Evolutionary conservation across 2,888 invertebrate genomes (phyloP), one percentile per base, ranked within the genome.

Genomic region (Eucera pruinosa): DNA sequence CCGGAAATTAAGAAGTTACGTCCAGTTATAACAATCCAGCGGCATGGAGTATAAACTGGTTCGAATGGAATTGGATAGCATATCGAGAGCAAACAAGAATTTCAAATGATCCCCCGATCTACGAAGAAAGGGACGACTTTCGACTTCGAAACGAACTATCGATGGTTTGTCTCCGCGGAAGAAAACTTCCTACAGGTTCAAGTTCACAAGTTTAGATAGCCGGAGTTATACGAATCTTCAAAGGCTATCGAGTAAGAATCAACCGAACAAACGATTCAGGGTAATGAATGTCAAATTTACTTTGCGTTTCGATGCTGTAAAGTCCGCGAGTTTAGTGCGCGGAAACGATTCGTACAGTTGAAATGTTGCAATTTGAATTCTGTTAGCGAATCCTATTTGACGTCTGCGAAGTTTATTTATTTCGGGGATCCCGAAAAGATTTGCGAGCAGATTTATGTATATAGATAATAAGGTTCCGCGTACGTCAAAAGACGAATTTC

Each of bases 1-100:
- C 43, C 43, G 57, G 55, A 67, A 66, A 78, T 73, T 67, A 74
- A 78, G 64, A 78, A 78, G 68, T 74, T 74, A 43, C 39, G 45
- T 23, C 48, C 45, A 33, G 25, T 30, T 43, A 57, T 67, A 47
- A 30, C 36, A 41, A 30, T 23, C 23, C 23, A 48, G 9, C n/a
- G n/a, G 2, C 6, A 30, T 6, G 30, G 30, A 30, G n/a, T 30
- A 18, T 33, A 45, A 52, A 43, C 23, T 60, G n/a, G n/a, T 45
- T 30, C 50, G 41, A 39, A 47, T 47, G 52, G 36, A 47, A 54
- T 23, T 18, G 45, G 7, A 2, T 1, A 20, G 9, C 11, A 23
- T 11, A 9, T 45, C 20, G 45, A 1, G 45, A n/a, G n/a, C 23
- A 9, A 45, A 23, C 20, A 18, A 20, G 11, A 9, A 45, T 6